Evolutionary conservation across 2,797 vertebrate genomes (phyloP), one percentile per base, ranked within the genome.

Genomic region (Coilia nasus): DNA sequence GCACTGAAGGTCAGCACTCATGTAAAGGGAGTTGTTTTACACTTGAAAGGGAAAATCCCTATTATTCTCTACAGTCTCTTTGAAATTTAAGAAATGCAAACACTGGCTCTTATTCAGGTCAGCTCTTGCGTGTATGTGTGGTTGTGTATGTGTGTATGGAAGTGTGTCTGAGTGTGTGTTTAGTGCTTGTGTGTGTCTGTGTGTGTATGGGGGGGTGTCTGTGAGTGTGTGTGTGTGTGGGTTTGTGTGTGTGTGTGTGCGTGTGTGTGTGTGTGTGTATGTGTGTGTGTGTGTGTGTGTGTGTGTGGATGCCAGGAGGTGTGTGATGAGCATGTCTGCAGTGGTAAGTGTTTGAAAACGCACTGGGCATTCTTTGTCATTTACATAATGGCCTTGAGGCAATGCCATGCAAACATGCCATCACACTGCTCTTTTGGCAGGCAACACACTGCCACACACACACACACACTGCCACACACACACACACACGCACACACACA

Each of bases 361-460:
- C 62, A 57, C 57, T 82, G 41, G 62, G 19, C 59, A 44, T 82
- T 46, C 82, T 85, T 80, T 56, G 28, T 57, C 84, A 82, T 82
- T 85, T 85, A 81, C 41, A 60, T 60, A 81, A 85, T 46, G 21
- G 75, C 35, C 56, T 44, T 47, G 35, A 44, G 80, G 46, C 31
- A 81, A 85, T 85, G 44, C 41, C 78, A 64, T 81, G 84, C 57
- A 85, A 81, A 81, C 78, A 85, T 85, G 41, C 44, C 28, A 15
- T 67, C 64, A 31, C 25, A 67, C 64, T 67, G 19, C 6, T 23
- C 60, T n/a, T n/a, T n/a, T n/a, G n/a, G n/a, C n/a, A 41, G 2
- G 5, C 35, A 41, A 41, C 35, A 41, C 35, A 41, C 35, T 2
- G 2, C 2, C 35, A 41, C 35, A 41, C 35, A 41, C 35, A 41